phyloP scores from a whole-genome alignment of 1,140 invertebrate species.

The Drosophila ananassae region DNA sequence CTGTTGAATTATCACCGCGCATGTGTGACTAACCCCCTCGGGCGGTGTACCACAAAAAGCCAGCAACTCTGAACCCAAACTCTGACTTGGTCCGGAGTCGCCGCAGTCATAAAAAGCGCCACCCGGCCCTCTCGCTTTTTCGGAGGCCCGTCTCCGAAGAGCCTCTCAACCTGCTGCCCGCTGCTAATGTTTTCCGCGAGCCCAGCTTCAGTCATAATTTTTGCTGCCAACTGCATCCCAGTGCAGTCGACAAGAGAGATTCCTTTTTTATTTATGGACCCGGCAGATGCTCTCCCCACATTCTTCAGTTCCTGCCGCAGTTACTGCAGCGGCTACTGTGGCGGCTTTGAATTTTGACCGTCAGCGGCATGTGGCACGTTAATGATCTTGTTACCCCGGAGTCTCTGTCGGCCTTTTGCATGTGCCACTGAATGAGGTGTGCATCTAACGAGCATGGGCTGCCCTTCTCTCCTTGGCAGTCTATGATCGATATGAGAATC shows the following conservation, averaged over 20 bases:
- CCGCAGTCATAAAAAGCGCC: conserved; percentile 17
- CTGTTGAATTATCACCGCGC: conserved; percentile 76
- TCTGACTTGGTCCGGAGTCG: not conserved
- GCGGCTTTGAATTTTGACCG: conserved; percentile 53
- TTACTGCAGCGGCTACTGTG: conserved; percentile 26
- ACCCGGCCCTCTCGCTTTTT: conserved; percentile 24
- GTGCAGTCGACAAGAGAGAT: conserved; percentile 37
- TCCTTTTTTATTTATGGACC: conserved; percentile 68
- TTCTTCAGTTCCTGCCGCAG: conserved; percentile 5
- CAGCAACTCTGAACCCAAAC: conserved; percentile 13
- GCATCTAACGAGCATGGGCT: conserved; percentile 52
- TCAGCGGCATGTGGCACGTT: conserved; percentile 64
- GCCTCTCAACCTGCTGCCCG: conserved; percentile 73
- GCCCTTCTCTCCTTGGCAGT: not conserved
- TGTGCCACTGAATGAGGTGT: conserved; percentile 33
- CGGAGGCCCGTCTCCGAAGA: conserved; percentile 7
- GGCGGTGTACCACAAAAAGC: conserved; percentile 79
- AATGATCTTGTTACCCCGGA: conserved; percentile 77
- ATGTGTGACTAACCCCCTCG: conserved; percentile 76
- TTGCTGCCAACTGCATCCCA: conserved; percentile 49
- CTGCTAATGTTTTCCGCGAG: conserved; percentile 63
- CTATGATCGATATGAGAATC: conserved; percentile 17
- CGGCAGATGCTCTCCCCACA: conserved; percentile 39
- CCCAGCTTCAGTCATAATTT: conserved; percentile 72
- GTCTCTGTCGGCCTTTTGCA: conserved; percentile 58